Conservation (phyloP, 2,888 invertebrate genomes). For the Cristatella mucedo region DNA sequence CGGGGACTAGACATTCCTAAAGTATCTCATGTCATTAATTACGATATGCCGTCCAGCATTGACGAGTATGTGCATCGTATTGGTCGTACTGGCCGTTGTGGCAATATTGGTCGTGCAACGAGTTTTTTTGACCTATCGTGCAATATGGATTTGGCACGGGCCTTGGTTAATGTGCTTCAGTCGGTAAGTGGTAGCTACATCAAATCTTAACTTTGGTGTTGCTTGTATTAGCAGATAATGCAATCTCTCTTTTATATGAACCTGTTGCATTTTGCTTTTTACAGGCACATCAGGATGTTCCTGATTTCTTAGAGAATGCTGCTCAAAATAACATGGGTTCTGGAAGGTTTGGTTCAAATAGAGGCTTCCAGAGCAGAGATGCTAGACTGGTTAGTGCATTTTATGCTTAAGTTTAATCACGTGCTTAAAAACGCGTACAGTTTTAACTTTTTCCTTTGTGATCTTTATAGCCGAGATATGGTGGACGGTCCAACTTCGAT, state of each 20-base stretch:
- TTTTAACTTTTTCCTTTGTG: too few relatives aligned
- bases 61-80: constrained; percentile 44
- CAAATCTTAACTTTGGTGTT: not conserved
- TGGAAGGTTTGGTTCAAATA: constrained; percentile 30
- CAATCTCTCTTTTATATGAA: not conserved
- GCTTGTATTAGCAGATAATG: not conserved
- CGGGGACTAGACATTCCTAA: constrained; percentile 57
- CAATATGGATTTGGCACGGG: constrained; percentile 4
- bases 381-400: constrained; percentile 18
- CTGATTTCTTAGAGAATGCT: constrained; percentile 51
- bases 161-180: not conserved
- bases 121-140: not conserved
- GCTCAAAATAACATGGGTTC: constrained; percentile 27
- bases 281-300: constrained; percentile 60
- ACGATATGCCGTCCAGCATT: constrained; percentile 57
- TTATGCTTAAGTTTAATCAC: not conserved
- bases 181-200: constrained; percentile 4
- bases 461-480: too few relatives aligned
- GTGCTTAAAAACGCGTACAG: too few relatives aligned
- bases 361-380: constrained; percentile 34
- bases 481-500: too few relatives aligned
- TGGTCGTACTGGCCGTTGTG: constrained; percentile 97
- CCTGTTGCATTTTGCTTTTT: constrained; percentile 4
- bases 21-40: constrained; percentile 45
- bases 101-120: constrained; percentile 59